Evolutionary conservation across 2,113 vertebrate genomes (phyloP).

Genomic region (Dicaeum eximium): DNA sequence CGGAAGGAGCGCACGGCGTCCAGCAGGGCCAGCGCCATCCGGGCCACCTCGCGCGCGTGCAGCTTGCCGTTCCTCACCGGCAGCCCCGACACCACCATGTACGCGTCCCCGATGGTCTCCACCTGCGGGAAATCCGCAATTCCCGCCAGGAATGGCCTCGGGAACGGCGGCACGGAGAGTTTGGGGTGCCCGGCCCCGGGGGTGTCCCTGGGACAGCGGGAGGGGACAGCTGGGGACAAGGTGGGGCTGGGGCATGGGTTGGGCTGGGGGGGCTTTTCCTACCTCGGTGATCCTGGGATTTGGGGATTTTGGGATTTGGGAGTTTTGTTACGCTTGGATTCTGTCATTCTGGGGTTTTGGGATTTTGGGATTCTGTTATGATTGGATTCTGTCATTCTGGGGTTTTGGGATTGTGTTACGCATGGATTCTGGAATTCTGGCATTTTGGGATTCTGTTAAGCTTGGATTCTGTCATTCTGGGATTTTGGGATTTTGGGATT

Average conservation of each 20-base stretch:
- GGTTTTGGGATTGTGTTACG: neutral
- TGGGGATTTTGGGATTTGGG: no score
- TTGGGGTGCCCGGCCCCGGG: no score
- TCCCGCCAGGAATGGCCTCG: accelerated
- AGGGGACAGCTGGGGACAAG: neutral
- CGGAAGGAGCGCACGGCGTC: slow-evolving; percentile 84
- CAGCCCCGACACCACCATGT: slow-evolving; percentile 86
- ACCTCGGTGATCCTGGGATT: neutral
- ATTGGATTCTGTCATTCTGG: no score
- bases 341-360: neutral
- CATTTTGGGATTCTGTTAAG: no score
- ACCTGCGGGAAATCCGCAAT: neutral
- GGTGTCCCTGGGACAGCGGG: no score
- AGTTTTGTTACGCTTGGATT: no score
- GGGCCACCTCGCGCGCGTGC: slow-evolving; percentile 82
- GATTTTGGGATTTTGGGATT: neutral
- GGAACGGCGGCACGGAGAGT: neutral
- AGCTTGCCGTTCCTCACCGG: slow-evolving; percentile 83
- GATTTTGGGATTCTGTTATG: neutral
- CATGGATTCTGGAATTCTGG: no score
- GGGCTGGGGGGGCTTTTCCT: neutral
- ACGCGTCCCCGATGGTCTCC: slow-evolving; percentile 22
- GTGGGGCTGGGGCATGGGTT: neutral
- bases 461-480: no score
- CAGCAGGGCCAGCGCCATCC: slow-evolving; percentile 86